Evolutionary conservation across 2,888 invertebrate genomes (phyloP).

Genomic region (Melieria picta): DNA sequence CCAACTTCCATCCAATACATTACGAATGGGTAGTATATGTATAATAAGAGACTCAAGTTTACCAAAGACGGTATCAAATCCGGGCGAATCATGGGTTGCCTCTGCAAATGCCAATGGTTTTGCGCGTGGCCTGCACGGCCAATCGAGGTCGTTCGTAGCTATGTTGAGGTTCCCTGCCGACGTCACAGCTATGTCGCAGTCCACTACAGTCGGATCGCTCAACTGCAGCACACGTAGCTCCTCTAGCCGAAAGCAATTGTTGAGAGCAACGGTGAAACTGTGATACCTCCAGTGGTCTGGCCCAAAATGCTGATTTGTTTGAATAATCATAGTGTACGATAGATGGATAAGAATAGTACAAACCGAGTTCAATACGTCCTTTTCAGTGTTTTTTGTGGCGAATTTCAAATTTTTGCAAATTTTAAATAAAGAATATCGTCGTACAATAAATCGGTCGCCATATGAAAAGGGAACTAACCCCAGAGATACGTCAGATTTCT

Average conservation of each 20-base stretch:
- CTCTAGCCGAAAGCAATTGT: slow-evolving; percentile 48
- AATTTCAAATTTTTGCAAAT: slow-evolving; percentile 49
- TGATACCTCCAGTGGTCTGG: slow-evolving; percentile 53
- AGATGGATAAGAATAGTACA: neutral
- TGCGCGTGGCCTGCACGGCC: slow-evolving; percentile 59
- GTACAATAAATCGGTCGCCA: slow-evolving; percentile 64
- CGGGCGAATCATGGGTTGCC: slow-evolving; percentile 61
- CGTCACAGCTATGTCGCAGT: neutral
- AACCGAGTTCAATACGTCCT: slow-evolving; percentile 35
- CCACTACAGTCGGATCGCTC: slow-evolving; percentile 35
- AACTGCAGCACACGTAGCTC: slow-evolving; percentile 51
- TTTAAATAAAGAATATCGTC: slow-evolving; percentile 51
- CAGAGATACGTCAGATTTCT: slow-evolving; percentile 20
- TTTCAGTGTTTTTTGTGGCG: slow-evolving; percentile 35
- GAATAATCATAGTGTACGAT: too few relatives aligned
- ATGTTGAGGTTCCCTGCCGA: slow-evolving; percentile 22
- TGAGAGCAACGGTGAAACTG: slow-evolving; percentile 48
- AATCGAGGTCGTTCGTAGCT: slow-evolving; percentile 50
- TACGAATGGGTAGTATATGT: too few relatives aligned
- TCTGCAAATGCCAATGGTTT: slow-evolving; percentile 56
- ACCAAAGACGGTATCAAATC: slow-evolving; percentile 51
- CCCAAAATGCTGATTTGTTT: slow-evolving; percentile 8
- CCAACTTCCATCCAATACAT: too few relatives aligned
- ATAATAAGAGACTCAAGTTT: slow-evolving; percentile 3
- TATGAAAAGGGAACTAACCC: slow-evolving; percentile 31